A percentile compares a stretch with the other conserved stretches of the same genome.
Conservation (phyloP, 53 echinoderm and acorn worm species). For the Astropecten irregularis region DNA sequence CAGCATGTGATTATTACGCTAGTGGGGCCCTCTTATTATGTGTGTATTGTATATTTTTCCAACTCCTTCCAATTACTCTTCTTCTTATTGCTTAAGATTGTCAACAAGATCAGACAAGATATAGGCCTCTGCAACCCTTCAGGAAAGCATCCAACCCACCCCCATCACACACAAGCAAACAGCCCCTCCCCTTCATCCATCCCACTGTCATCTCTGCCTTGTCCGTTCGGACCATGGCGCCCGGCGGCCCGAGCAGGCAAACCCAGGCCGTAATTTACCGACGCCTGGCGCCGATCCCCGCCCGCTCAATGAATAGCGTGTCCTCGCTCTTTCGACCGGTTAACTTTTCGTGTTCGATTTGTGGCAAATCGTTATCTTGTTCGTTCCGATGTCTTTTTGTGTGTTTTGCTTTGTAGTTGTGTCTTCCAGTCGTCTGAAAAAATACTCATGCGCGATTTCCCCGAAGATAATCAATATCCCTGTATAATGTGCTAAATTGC, state of each 20-base stretch:
- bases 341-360: background rate
- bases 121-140: background rate
- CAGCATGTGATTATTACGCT: too few species aligned
- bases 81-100: too few species aligned
- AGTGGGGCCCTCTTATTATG: too few species aligned
- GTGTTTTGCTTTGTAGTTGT: too few species aligned
- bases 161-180: background rate
- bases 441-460: too few species aligned
- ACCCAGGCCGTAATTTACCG: conserved; percentile 12
- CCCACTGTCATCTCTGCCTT: too few species aligned
- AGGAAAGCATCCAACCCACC: background rate
- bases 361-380: background rate
- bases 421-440: too few species aligned
- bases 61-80: too few species aligned
- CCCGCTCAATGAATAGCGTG: background rate
- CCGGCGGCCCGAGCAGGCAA: background rate
- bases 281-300: background rate
- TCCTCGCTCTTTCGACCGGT: background rate
- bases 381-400: background rate
- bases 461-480: background rate
- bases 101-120: background rate
- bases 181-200: background rate
- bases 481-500: background rate
- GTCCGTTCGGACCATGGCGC: too few species aligned
- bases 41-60: too few species aligned